Evolutionary conservation across 2,888 invertebrate species (phyloP), one percentile per base, ranked within the genome.

Genomic region (Coleophora deauratella): DNA sequence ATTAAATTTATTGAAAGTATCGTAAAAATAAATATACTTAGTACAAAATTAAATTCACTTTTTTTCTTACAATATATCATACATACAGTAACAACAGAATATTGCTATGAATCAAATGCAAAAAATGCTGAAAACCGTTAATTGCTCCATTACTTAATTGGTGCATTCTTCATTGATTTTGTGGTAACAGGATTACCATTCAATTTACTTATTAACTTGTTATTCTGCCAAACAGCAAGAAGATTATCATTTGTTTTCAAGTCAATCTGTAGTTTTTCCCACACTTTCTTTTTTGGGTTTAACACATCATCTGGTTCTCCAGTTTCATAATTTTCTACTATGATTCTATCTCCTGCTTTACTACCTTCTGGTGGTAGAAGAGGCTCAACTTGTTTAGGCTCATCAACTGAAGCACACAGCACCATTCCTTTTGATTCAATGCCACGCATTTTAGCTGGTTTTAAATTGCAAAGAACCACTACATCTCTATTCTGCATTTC

Each of bases 211-310:
- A 93, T 67, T 49, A 97, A 79, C 58, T 89, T 88, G 74, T 91
- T 93, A 15, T 92, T 93, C 74, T 93, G 93, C 97, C 97, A 98
- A 40, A 93, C 91, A 37, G 95, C 97, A 49, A 91, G 70, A 46
- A 93, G 89, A 37, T 87, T 88, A 2, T 86, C 77, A 75, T 91
- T 91, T 1, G 92, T 92, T 67, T 91, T 90, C 14, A 95, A 85
- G 71, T 94, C 93, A 14, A 86, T 88, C 73, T 96, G 95, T 33
- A 97, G 72, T 72, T 95, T 96, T 58, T 97, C 97, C 97, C 97
- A 98, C n/a, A 96, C 87, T 86, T 98, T 98, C 80, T 98, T 98
- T 76, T 98, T 98, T 0, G 97, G 97, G 75, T 98, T 97, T 1
- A 98, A 80, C 47, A 95, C 91, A 27, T 92, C 91, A 76, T 97